Evolutionary conservation across 30 jellyfish, hydroid and myxozoan species (phyloP).

Genomic region (Rhopilema esculentum): DNA sequence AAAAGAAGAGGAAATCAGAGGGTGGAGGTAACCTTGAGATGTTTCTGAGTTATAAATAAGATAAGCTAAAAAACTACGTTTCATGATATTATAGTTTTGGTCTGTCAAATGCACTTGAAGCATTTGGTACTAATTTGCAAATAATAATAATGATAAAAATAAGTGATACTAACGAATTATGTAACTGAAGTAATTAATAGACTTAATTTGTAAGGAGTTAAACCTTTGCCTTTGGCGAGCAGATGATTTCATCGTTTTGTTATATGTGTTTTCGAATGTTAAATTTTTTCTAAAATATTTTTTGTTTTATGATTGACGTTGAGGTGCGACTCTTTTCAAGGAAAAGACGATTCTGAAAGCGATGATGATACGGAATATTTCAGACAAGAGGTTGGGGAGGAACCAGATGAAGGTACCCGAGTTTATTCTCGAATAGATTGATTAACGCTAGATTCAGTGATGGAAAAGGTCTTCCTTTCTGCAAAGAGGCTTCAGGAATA

Average conservation of each 20-base stretch:
- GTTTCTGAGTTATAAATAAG: too few relatives aligned
- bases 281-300: neutral
- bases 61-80: too few relatives aligned
- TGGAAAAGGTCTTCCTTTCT: too few relatives aligned
- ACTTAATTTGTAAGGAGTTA: too few relatives aligned
- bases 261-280: neutral
- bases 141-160: too few relatives aligned
- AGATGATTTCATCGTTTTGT: neutral
- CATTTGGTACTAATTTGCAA: too few relatives aligned
- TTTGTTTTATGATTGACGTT: neutral
- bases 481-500: too few relatives aligned
- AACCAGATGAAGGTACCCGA: conserved; percentile 87
- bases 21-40: conserved; percentile 20
- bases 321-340: conserved; percentile 1
- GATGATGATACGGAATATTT: conserved; percentile 88
- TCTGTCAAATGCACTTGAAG: too few relatives aligned
- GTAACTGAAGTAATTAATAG: too few relatives aligned
- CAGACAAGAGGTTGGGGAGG: conserved; percentile 94
- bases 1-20: conserved; percentile 58
- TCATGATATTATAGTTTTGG: neutral
- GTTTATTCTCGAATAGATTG: neutral
- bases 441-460: too few relatives aligned
- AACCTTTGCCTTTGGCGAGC: too few relatives aligned
- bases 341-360: conserved; percentile 48
- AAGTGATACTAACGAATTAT: too few relatives aligned